A percentile compares a stretch with the other conserved stretches of the same genome.
These are phyloP conservation scores for Alloplasta piceator DNA, from an alignment of 2,888 invertebrate genomes.

Conservation along the genomic window DNA sequence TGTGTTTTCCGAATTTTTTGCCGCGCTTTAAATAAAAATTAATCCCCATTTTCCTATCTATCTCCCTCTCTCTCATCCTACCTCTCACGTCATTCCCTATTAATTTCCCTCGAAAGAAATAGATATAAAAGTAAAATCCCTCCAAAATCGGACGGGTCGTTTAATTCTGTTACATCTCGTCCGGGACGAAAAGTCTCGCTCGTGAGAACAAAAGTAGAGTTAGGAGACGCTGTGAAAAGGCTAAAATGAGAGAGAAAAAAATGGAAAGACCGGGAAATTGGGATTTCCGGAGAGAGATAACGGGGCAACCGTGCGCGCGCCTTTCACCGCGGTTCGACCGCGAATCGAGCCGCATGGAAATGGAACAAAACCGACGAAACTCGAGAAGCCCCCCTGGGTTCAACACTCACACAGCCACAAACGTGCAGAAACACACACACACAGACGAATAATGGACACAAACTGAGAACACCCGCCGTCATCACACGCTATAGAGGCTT, in stretches of 20 bases:
- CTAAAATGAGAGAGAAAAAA: slow-evolving; percentile 11
- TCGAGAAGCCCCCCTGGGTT: slow-evolving; percentile 24
- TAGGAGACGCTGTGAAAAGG: not conserved
- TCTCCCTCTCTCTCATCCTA: no score
- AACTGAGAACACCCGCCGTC: slow-evolving; percentile 21
- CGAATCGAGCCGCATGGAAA: slow-evolving; percentile 40
- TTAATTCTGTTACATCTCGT: not conserved
- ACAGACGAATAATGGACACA: no score
- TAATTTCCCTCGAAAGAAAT: no score
- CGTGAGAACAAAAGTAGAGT: not conserved
- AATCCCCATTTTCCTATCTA: no score
- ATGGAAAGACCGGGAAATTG: slow-evolving; percentile 36
- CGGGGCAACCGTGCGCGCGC: slow-evolving; percentile 9
- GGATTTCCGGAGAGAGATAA: slow-evolving; percentile 35
- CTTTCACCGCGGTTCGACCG: slow-evolving; percentile 30
- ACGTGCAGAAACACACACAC: no score
- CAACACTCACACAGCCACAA: not conserved
- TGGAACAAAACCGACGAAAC: slow-evolving; percentile 48
- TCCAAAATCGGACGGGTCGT: no score
- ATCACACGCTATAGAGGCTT: slow-evolving; percentile 53
- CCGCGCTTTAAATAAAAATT: no score
- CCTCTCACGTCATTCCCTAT: no score
- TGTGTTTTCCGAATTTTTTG: no score
- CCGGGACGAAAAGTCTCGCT: not conserved
- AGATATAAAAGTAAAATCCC: no score